phyloP scores from a whole-genome alignment of 2,797 vertebrate genomes.

The Synanceia verrucosa region DNA sequence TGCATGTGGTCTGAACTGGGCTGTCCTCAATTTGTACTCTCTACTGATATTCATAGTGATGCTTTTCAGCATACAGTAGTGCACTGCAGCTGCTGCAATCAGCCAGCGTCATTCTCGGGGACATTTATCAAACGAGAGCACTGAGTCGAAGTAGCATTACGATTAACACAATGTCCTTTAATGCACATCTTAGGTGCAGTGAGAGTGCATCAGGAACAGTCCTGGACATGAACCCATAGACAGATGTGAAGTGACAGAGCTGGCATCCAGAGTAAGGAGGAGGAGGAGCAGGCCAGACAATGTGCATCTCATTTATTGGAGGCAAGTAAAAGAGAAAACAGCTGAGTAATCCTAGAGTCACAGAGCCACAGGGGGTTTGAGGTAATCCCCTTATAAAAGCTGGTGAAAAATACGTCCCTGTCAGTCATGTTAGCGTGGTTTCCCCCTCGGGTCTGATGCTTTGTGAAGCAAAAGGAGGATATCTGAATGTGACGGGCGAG shows the following conservation, averaged over 20 bases:
- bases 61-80: neutral
- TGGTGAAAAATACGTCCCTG: slow-evolving; percentile 37
- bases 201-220: slow-evolving; percentile 4
- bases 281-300: slow-evolving; percentile 24
- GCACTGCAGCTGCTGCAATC: slow-evolving; percentile 24
- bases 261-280: slow-evolving; percentile 10
- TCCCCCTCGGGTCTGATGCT: slow-evolving; percentile 15
- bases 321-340: slow-evolving; percentile 45
- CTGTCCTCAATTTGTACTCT: slow-evolving; percentile 7
- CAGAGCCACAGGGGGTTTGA: slow-evolving; percentile 59
- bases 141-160: slow-evolving; percentile 20
- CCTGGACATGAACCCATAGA: slow-evolving; percentile 2
- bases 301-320: slow-evolving; percentile 47
- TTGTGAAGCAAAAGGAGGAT: slow-evolving; percentile 34
- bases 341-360: slow-evolving; percentile 61
- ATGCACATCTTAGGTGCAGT: slow-evolving; percentile 5
- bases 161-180: slow-evolving; percentile 30
- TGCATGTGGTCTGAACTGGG: neutral
- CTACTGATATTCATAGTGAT: neutral
- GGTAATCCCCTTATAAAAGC: slow-evolving; percentile 54
- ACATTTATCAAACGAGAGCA: slow-evolving; percentile 47
- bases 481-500: slow-evolving; percentile 29
- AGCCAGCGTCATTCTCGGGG: slow-evolving; percentile 6
- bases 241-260: slow-evolving; percentile 46
- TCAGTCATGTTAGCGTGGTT: slow-evolving; percentile 42